Evolutionary conservation across 2,888 invertebrate species (phyloP), one percentile per base, ranked within the genome.

Genomic region (Latrodectus elegans): DNA sequence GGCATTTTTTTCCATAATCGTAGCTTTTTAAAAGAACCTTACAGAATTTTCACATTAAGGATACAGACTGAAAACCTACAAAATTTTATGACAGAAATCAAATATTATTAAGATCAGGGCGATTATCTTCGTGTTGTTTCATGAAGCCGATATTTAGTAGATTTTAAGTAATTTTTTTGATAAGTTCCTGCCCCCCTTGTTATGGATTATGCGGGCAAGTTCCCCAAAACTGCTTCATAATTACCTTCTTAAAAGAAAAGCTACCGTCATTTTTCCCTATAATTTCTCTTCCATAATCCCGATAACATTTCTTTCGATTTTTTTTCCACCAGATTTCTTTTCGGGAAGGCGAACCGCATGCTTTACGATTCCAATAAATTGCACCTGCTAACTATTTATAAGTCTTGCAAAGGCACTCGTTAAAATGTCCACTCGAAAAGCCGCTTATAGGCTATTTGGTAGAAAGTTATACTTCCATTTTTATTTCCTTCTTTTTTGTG

Each of bases 311-410:
- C 22, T 22, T 22, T 22, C 22, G 22, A 1, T 22, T 22, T 22
- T 22, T 80, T 75, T 72, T 64, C 17, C 22, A 52, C 70, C 55
- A 15, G 17, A 68, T 17, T 76, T 3, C 65, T 15, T 38, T 65
- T 14, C 78, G 8, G 55, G 11, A 6, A 14, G 6, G 60, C 49
- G 14, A 22, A 60, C 65, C 55, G 51, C 76, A 77, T 11, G 55
- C 52, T 86, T 86, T 86, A 86, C 76, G 86, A 86, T 60, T 67
- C 67, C 55, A 65, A 77, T 77, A 77, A 88, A 88, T 76, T 77
- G 55, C 74, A 70, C 60, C 81, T 88, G 78, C 70, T 88, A 88
- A 88, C 87, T 88, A 88, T 82, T 88, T 82, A 77, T 78, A 76
- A 76, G 81, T 81, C 77, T 77, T 76, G 38, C 51, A 9, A 78